phyloP scores from a whole-genome alignment of 2,797 vertebrate genomes.

The Vespertilio murinus region DNA sequence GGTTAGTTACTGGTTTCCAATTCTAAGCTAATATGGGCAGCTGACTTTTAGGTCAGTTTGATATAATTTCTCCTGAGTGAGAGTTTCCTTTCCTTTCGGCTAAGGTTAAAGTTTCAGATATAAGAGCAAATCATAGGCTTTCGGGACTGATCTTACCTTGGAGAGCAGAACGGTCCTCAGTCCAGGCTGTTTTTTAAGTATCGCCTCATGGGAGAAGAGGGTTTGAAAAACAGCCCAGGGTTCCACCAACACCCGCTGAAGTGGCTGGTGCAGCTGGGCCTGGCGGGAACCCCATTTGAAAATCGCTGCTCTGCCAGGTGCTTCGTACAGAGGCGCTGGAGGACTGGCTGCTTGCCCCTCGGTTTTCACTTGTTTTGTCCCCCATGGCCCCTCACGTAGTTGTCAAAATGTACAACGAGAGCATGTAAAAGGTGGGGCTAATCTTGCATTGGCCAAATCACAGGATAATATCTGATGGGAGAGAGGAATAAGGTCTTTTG shows the following conservation, averaged over 20 bases:
- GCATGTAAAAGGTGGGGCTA: neutral
- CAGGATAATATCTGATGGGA: neutral
- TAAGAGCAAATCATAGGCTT: neutral
- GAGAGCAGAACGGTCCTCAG: neutral
- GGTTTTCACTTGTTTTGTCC: neutral
- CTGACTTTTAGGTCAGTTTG: neutral
- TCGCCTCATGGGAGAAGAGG: neutral
- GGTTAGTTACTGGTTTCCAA: neutral
- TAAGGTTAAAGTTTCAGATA: neutral
- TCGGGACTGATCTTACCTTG: neutral
- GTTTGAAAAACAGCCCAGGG: neutral
- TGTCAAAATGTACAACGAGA: neutral
- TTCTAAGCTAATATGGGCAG: neutral
- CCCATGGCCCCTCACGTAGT: neutral
- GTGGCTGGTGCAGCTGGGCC: neutral
- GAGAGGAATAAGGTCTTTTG: neutral
- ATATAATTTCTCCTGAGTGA: neutral
- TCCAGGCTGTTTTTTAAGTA: neutral
- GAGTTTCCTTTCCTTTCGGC: neutral
- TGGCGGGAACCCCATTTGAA: accelerated
- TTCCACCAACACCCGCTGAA: accelerated
- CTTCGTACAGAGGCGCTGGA: accelerated
- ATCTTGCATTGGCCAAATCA: neutral
- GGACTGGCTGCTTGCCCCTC: neutral
- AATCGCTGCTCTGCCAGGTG: neutral